Evolutionary conservation across 2,888 invertebrate species (phyloP).

Genomic region (Biston betularia): DNA sequence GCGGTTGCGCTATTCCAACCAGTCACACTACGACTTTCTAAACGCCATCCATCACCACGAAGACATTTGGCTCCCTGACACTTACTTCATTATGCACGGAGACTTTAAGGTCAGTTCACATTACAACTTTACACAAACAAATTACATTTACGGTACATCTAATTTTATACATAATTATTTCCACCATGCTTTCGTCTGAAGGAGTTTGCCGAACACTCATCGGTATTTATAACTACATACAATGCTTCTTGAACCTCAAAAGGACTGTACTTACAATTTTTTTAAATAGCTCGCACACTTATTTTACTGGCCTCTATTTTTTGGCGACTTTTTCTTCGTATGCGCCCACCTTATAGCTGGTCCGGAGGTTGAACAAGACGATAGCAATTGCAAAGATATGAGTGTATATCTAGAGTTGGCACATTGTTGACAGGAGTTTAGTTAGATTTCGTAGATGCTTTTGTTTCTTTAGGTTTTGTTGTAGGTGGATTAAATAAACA

Average conservation of each 20-base stretch:
- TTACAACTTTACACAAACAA: slow-evolving; percentile 37
- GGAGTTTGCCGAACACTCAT: slow-evolving; percentile 76
- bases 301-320: slow-evolving; percentile 54
- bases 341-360: slow-evolving; percentile 53
- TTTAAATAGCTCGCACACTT: slow-evolving; percentile 65
- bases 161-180: slow-evolving; percentile 69
- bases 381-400: slow-evolving; percentile 51
- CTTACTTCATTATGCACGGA: slow-evolving; percentile 98
- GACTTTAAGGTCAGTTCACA: slow-evolving; percentile 90
- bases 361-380: slow-evolving; percentile 55
- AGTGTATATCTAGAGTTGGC: slow-evolving; percentile 50
- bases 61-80: slow-evolving; percentile 97
- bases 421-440: slow-evolving; percentile 47
- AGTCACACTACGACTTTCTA: slow-evolving; percentile 94
- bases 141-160: slow-evolving; percentile 54
- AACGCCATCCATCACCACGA: slow-evolving; percentile 97
- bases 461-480: slow-evolving; percentile 30
- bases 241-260: slow-evolving; percentile 67
- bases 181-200: slow-evolving; percentile 74
- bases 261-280: slow-evolving; percentile 61
- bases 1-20: slow-evolving; percentile 94
- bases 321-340: slow-evolving; percentile 45
- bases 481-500: slow-evolving; percentile 40
- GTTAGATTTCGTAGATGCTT: slow-evolving; percentile 48
- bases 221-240: slow-evolving; percentile 74